Evolutionary conservation across 2,888 invertebrate genomes (phyloP).

Genomic region (Apamea monoglypha): DNA sequence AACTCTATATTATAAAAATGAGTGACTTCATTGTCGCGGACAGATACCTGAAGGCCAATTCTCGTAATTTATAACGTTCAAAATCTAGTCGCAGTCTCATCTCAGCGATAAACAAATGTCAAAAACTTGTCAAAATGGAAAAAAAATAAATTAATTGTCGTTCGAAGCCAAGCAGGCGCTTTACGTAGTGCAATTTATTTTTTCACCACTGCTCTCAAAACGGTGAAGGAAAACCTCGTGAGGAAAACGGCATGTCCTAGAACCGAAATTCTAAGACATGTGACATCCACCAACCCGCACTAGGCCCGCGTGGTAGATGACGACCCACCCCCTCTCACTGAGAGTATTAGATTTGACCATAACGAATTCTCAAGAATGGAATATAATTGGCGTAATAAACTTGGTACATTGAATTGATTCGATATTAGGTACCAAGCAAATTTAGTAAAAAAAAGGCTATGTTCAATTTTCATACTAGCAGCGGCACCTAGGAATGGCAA

Average conservation of each 20-base stretch:
- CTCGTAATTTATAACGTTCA: too few relatives aligned
- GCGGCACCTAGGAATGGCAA: constrained; percentile 17
- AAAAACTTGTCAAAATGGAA: too few relatives aligned
- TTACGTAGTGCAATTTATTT: too few relatives aligned
- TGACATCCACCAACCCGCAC: background rate
- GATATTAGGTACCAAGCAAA: background rate
- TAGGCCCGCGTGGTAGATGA: background rate
- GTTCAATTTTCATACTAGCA: background rate
- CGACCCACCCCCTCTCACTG: background rate
- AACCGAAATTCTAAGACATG: background rate
- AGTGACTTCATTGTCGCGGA: constrained; percentile 24
- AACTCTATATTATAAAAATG: constrained; percentile 19
- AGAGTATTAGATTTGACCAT: background rate
- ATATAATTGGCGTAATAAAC: too few relatives aligned
- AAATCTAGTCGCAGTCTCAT: too few relatives aligned
- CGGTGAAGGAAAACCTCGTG: too few relatives aligned
- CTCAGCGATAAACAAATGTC: too few relatives aligned
- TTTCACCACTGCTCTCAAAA: too few relatives aligned
- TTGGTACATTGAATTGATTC: background rate
- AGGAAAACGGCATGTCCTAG: too few relatives aligned
- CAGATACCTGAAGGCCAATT: constrained; percentile 41
- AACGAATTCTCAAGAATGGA: background rate
- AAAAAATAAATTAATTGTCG: too few relatives aligned
- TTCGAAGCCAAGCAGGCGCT: too few relatives aligned
- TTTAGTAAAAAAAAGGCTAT: background rate